Evolutionary conservation across 2,888 invertebrate genomes (phyloP).

Genomic region (Agrochola circellaris): DNA sequence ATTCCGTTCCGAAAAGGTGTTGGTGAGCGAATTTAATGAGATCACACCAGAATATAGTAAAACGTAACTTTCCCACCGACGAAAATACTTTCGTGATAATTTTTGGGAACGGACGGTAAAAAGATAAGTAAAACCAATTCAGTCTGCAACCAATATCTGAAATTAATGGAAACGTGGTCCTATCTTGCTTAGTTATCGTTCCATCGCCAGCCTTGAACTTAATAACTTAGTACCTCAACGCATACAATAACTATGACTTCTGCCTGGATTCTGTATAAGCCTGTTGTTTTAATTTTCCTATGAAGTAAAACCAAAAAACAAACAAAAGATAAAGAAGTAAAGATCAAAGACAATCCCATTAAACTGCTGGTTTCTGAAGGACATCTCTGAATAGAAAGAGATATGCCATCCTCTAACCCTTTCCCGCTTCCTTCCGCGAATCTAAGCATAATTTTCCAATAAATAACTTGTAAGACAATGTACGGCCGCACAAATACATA

Average conservation of each 20-base stretch:
- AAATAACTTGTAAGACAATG: constrained; percentile 47
- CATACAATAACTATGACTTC: not conserved
- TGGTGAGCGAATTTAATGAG: constrained; percentile 47
- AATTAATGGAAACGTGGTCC: constrained; percentile 4
- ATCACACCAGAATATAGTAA: constrained; percentile 16
- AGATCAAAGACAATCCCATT: constrained; percentile 1
- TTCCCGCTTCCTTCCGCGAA: constrained; percentile 15
- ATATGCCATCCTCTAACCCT: constrained; percentile 10
- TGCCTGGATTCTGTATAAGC: not conserved
- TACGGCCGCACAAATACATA: constrained; percentile 26
- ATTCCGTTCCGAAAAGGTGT: constrained; percentile 45
- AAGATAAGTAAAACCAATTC: not conserved
- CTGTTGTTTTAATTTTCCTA: not conserved
- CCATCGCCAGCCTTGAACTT: constrained; percentile 15
- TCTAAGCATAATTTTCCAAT: constrained; percentile 41
- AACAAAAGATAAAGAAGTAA: no score
- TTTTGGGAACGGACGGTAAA: not conserved
- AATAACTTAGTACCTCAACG: not conserved
- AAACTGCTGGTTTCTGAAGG: constrained; percentile 7
- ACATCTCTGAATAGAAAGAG: constrained; percentile 27
- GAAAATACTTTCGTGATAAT: not conserved
- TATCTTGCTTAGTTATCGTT: not conserved
- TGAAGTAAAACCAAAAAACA: not conserved
- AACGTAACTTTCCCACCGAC: constrained; percentile 12
- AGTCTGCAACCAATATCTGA: constrained; percentile 6